Base-by-base conservation (phyloP, 2,888 invertebrate genomes). In the Euplexia lucipara region DNA sequence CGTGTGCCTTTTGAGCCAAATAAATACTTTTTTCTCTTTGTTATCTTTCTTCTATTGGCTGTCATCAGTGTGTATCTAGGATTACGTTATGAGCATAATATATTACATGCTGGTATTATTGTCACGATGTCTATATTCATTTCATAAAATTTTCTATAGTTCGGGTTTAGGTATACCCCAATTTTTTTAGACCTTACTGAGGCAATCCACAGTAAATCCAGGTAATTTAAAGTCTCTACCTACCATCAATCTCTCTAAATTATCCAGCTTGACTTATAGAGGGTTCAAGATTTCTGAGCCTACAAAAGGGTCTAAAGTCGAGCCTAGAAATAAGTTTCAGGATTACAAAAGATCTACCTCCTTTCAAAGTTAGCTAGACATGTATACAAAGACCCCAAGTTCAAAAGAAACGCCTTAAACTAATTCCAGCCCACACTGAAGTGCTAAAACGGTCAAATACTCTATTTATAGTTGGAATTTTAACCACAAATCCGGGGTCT, bases 401-500 rank as follows among this genome's bases (percentile, higher is more conserved):
- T 53, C 52, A 48, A 45, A 34, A 62, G 54, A 32, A 35, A 54
- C 16, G 53, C 44, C 34, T 34, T 20, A 45, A 52, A 20, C 20
- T 51, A 61, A 73, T 52, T 42, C 53, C 37, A 68, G 44, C 16
- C 48, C 30, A 61, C 49, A 32, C 14, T 20, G 10, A 58, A 61
- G 60, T 45, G 44, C 37, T 34, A 22, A 62, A 62, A 78, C 56
- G 78, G 59, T 73, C 59, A 42, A 37, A 44, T 22, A 26, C 35
- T 54, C 9, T 30, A 52, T 58, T 59, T 67, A 70, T 39, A 49
- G 61, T 18, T n/a, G 41, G 41, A 65, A 44, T 44, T 41, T 44
- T 10, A 32, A 42, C 45, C 26, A 44, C 69, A 74, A 66, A 61
- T 56, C 34, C 22, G 18, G 32, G 48, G n/a, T 58, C 70, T 61